These are phyloP conservation scores for Grammomys surdaster DNA, from an alignment of 2,113 vertebrate genomes.

Conservation along the genomic window DNA sequence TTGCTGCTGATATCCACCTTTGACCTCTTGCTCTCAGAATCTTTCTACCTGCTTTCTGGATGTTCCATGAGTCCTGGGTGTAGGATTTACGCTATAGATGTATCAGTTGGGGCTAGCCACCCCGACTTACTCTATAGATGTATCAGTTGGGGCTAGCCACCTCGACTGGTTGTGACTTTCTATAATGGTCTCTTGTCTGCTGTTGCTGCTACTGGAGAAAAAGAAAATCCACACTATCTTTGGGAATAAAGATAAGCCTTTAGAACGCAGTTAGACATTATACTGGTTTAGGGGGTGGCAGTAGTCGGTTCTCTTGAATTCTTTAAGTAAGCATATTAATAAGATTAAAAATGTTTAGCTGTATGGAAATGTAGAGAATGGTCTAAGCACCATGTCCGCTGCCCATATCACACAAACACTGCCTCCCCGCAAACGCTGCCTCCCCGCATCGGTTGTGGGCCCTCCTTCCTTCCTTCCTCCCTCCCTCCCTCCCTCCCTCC, in stretches of 20 bases:
- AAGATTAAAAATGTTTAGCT: conserved; percentile 7
- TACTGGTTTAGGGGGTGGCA: not conserved
- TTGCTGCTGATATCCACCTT: no score
- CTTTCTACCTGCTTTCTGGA: not conserved
- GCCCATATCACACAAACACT: not conserved
- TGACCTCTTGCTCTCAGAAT: not conserved
- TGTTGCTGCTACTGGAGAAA: not conserved
- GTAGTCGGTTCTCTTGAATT: not conserved
- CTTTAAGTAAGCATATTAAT: conserved; percentile 29
- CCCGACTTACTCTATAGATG: not conserved
- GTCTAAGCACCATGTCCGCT: not conserved
- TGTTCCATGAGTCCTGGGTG: not conserved
- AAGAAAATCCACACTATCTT: not conserved
- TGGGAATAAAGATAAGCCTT: not conserved
- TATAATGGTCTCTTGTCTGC: not conserved
- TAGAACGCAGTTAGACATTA: not conserved
- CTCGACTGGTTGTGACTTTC: not conserved
- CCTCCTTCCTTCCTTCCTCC: not conserved
- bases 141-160: not conserved
- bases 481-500: not conserved
- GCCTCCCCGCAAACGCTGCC: no score
- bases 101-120: no score
- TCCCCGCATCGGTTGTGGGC: not conserved
- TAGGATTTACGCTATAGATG: not conserved
- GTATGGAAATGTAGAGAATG: not conserved